Conservation (phyloP, 2,113 vertebrate species). For the Syngnathus typhle region DNA sequence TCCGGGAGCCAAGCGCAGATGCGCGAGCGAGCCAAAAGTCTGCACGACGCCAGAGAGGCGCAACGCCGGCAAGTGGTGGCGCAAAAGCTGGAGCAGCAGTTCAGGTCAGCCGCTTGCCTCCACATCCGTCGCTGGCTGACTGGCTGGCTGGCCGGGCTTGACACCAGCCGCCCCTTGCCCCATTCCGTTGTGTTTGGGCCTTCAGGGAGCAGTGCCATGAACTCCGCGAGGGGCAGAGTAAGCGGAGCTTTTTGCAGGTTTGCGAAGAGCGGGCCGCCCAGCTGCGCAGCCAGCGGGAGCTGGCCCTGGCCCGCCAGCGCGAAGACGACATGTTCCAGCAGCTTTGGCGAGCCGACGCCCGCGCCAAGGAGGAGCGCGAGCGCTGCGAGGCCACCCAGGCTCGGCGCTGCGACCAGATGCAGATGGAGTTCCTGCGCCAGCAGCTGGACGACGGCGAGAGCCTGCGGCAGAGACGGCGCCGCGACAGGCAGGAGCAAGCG, state of each 20-base stretch:
- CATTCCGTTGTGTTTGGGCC: too few relatives aligned
- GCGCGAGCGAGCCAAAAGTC: slow-evolving; percentile 62
- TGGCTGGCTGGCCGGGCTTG: too few relatives aligned
- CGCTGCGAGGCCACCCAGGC: slow-evolving; percentile 18
- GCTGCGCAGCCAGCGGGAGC: slow-evolving; percentile 62
- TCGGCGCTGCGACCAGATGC: slow-evolving; percentile 35
- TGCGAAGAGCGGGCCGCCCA: slow-evolving; percentile 69
- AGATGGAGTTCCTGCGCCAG: slow-evolving; percentile 38
- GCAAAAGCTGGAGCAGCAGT: slow-evolving; percentile 81
- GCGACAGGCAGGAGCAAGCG: slow-evolving; percentile 74
- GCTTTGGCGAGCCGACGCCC: slow-evolving; percentile 76
- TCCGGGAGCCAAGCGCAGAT: slow-evolving; percentile 72
- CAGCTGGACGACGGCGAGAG: slow-evolving; percentile 49
- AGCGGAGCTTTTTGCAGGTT: slow-evolving; percentile 55
- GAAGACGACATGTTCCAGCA: slow-evolving; percentile 71
- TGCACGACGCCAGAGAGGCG: slow-evolving; percentile 75
- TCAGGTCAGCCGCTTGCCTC: slow-evolving; percentile 71
- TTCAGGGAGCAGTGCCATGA: slow-evolving; percentile 77
- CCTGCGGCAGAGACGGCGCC: slow-evolving; percentile 45
- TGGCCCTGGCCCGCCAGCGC: slow-evolving; percentile 44
- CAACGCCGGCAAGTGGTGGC: slow-evolving; percentile 74
- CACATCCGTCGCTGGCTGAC: too few relatives aligned
- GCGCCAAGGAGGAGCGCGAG: slow-evolving; percentile 72
- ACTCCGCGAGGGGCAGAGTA: slow-evolving; percentile 53
- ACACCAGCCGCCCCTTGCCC: too few relatives aligned